Base-by-base conservation (phyloP, 2,797 vertebrate species). In the Carapus acus region DNA sequence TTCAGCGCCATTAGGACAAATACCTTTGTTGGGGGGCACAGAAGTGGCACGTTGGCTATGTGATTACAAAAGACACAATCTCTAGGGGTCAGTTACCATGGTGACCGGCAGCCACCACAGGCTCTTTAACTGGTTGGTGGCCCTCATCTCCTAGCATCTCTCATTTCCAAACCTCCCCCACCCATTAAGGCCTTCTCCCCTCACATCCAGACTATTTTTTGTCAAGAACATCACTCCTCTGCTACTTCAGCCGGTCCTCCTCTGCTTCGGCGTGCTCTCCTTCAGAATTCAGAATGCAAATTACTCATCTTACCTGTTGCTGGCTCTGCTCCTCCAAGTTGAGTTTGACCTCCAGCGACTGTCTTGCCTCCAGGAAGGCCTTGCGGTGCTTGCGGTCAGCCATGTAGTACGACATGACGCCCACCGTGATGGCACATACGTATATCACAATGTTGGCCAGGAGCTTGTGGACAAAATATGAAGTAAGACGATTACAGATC, bases 241-340 rank as follows among this genome's bases (percentile, higher is more conserved):
- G 24, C 24, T 27, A 4, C 24, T 9, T 27, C 9, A 27, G 5
- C 9, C 4, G 9, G 24, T 27, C 24, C 4, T 27, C 24, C 9
- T n/a, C n/a, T n/a, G n/a, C n/a, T n/a, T n/a, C n/a, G n/a, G n/a
- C n/a, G n/a, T n/a, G n/a, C n/a, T n/a, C n/a, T n/a, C n/a, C n/a
- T n/a, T n/a, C n/a, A n/a, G n/a, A n/a, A n/a, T n/a, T n/a, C n/a
- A n/a, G n/a, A n/a, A 7, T 4, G 8, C 31, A 33, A 47, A 6
- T 38, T 15, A 39, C 31, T 44, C 17, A 23, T 54, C 76, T 74
- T 60, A 96, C 94, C 93, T 97, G 94, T 76, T 98, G 95, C 78
- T 94, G 93, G 74, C 95, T 96, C 83, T 98, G 95, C 71, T 98
- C 95, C 82, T 98, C 93, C 76, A 96, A 85, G 79, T 97, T 98